These are phyloP conservation scores for Eupithecia insigniata DNA, from an alignment of 2,888 invertebrate genomes.

Conservation along the genomic window DNA sequence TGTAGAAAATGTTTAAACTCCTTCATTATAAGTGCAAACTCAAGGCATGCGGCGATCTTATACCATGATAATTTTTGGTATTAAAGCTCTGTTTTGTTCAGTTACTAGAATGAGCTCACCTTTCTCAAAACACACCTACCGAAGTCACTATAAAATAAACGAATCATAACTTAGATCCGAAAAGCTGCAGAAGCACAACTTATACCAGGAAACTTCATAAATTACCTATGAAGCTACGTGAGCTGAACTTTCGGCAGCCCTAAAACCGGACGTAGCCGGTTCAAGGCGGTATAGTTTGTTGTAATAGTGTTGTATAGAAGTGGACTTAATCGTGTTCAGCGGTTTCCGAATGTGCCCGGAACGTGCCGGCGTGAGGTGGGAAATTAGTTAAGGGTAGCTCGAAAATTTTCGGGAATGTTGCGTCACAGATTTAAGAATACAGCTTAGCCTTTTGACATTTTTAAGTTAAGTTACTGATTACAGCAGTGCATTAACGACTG, in stretches of 20 bases:
- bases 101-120: neutral
- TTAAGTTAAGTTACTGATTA: too few relatives aligned
- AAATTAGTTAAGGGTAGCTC: slow-evolving; percentile 56
- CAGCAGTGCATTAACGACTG: neutral
- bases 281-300: slow-evolving; percentile 59
- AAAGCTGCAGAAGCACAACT: slow-evolving; percentile 24
- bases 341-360: slow-evolving; percentile 63
- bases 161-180: slow-evolving; percentile 31
- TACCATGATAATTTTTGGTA: neutral
- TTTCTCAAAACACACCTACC: neutral
- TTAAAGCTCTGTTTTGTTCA: neutral
- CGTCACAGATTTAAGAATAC: slow-evolving; percentile 20
- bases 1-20: neutral
- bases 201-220: slow-evolving; percentile 32
- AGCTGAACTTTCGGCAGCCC: slow-evolving; percentile 52
- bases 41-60: neutral
- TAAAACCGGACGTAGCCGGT: slow-evolving; percentile 50
- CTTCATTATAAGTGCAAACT: neutral
- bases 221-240: slow-evolving; percentile 34
- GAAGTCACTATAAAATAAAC: slow-evolving; percentile 11
- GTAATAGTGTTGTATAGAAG: slow-evolving; percentile 60
- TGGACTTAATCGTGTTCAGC: slow-evolving; percentile 67
- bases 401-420: slow-evolving; percentile 41
- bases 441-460: slow-evolving; percentile 1
- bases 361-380: slow-evolving; percentile 56